These are phyloP conservation scores for Melopsittacus undulatus DNA, from an alignment of 2,797 vertebrate species.

Conservation along the genomic window DNA sequence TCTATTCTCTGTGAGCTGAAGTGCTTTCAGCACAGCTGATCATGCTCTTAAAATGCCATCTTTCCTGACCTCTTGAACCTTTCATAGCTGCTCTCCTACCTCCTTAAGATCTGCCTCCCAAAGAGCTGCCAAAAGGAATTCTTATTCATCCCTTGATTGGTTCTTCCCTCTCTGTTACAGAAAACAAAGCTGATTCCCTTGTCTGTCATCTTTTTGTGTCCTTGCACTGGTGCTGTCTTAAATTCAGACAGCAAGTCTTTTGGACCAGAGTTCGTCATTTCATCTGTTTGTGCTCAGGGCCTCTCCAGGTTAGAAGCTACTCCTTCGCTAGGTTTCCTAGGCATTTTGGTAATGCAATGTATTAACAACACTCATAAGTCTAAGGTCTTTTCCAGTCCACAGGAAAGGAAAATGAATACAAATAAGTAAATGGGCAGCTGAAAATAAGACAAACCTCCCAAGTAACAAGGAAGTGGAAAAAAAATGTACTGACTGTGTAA, in stretches of 20 bases:
- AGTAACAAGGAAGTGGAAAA: background rate
- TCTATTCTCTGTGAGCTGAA: background rate
- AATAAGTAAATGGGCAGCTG: background rate
- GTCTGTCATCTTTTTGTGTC: background rate
- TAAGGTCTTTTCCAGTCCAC: background rate
- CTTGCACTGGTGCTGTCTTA: background rate
- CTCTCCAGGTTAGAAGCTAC: fast-evolving
- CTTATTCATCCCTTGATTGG: background rate
- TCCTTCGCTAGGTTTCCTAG: background rate
- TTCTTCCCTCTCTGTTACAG: background rate
- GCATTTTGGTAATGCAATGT: background rate
- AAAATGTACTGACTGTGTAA: background rate
- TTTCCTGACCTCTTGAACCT: background rate
- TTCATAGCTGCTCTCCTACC: background rate
- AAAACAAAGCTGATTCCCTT: background rate
- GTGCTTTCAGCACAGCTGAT: background rate
- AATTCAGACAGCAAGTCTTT: background rate
- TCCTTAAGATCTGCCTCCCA: background rate
- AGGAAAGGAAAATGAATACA: background rate
- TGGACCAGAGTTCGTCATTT: background rate
- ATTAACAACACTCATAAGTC: background rate
- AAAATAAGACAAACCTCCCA: background rate
- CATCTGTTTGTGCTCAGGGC: fast-evolving
- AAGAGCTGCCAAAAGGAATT: background rate
- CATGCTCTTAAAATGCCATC: background rate